Evolutionary conservation across 2,797 vertebrate genomes (phyloP).

Genomic region (Sebastes steindachneri): DNA sequence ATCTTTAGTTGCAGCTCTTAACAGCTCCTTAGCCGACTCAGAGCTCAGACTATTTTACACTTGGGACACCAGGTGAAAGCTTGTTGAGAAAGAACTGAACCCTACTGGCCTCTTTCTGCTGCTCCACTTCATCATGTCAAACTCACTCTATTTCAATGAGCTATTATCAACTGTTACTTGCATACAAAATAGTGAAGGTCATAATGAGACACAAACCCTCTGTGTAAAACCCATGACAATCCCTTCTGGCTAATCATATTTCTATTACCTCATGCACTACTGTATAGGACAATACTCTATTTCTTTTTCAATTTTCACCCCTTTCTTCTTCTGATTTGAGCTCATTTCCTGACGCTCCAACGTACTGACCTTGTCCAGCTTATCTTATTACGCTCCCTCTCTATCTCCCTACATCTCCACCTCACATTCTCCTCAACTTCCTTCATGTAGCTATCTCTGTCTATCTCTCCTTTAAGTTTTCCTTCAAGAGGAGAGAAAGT

Average conservation of each 20-base stretch:
- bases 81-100: neutral
- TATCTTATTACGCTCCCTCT: neutral
- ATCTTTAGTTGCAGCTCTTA: neutral
- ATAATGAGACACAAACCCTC: constrained; percentile 7
- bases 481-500: constrained; percentile 11
- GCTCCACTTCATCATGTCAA: neutral
- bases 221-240: neutral
- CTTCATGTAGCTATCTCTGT: neutral
- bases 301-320: constrained; percentile 13
- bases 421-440: neutral
- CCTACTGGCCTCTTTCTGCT: neutral
- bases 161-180: neutral
- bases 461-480: constrained; percentile 26
- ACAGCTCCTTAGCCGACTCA: neutral
- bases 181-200: constrained; percentile 10
- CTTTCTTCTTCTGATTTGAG: constrained; percentile 31
- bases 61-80: neutral
- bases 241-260: constrained; percentile 26
- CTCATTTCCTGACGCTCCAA: constrained; percentile 31
- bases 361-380: constrained; percentile 27
- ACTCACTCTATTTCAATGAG: constrained; percentile 2
- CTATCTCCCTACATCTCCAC: neutral
- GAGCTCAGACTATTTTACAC: neutral
- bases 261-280: constrained; percentile 20
- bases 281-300: constrained; percentile 1